Percentiles rank a stretch among this genome's conserved stretches.
Evolutionary conservation across 1,140 invertebrate species (phyloP).

Genomic region (Frieseomelitta varia): DNA sequence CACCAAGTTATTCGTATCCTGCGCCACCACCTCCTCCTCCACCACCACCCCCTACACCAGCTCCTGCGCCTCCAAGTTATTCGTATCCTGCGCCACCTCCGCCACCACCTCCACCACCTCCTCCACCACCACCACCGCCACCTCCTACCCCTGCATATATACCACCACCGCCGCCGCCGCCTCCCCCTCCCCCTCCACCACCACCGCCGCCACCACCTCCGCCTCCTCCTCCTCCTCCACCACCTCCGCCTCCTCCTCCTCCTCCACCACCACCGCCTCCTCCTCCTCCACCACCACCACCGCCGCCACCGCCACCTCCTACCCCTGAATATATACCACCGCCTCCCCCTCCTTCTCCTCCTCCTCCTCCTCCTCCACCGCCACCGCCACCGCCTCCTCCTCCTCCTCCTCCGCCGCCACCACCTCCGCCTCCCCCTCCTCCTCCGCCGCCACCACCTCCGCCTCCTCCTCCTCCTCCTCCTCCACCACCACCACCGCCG

Average conservation of each 20-base stretch:
- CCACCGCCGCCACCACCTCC: slow-evolving; percentile 2
- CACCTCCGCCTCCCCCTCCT: slow-evolving; percentile 22
- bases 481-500: not conserved
- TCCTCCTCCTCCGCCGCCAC: too few species aligned
- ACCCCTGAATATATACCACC: too few species aligned
- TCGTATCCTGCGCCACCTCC: not conserved
- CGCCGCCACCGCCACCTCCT: not conserved
- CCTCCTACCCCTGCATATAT: too few species aligned
- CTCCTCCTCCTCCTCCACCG: too few species aligned
- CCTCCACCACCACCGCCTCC: slow-evolving; percentile 30
- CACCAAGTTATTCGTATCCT: not conserved
- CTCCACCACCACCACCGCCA: not conserved
- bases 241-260: too few species aligned
- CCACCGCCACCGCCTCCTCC: too few species aligned
- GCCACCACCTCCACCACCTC: not conserved
- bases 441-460: not conserved
- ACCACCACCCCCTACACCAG: slow-evolving; percentile 21
- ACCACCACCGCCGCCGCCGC: not conserved
- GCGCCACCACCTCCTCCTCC: slow-evolving; percentile 6
- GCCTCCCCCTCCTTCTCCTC: too few species aligned
- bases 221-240: too few species aligned
- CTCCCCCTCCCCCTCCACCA: too few species aligned
- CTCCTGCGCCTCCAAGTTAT: not conserved
- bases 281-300: slow-evolving; percentile 15
- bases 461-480: not conserved